A percentile compares a stretch with the other conserved stretches of the same genome.
These are phyloP conservation scores for Acrocera orbiculus DNA, from an alignment of 2,888 invertebrate genomes.

Conservation along the genomic window DNA sequence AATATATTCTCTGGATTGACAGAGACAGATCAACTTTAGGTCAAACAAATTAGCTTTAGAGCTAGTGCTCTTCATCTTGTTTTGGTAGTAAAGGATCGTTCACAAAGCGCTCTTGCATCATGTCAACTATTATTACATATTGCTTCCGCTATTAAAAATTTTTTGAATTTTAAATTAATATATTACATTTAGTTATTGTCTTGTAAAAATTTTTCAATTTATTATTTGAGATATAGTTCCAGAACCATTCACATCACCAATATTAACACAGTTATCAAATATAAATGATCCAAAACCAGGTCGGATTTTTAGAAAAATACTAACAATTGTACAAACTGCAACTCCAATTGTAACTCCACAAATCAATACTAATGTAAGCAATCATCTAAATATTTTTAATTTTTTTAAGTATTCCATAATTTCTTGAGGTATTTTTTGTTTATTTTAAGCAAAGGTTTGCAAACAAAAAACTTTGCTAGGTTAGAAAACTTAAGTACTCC, in stretches of 20 bases:
- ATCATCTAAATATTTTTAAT: not conserved
- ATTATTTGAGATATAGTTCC: conserved; percentile 38
- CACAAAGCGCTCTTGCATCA: conserved; percentile 53
- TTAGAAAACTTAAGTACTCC: too few relatives aligned
- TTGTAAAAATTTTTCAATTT: not conserved
- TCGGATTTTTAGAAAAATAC: conserved; percentile 55
- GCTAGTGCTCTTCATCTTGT: conserved; percentile 67
- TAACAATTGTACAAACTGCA: conserved; percentile 55
- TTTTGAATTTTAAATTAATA: conserved; percentile 22
- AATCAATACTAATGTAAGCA: conserved; percentile 43
- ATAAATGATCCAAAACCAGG: conserved; percentile 73
- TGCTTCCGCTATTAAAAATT: conserved; percentile 36
- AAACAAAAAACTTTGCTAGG: too few relatives aligned
- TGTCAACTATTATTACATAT: conserved; percentile 58
- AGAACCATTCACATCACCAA: conserved; percentile 62
- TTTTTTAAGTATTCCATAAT: too few relatives aligned
- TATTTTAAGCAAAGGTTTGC: too few relatives aligned
- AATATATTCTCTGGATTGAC: conserved; percentile 74
- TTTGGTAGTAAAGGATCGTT: conserved; percentile 50
- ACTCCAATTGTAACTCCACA: conserved; percentile 47
- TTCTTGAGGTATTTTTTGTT: too few relatives aligned
- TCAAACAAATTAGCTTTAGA: conserved; percentile 67
- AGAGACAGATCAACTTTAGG: conserved; percentile 56
- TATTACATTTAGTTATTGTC: too few relatives aligned
- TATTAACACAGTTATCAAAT: conserved; percentile 59